Percentiles rank a stretch among this genome's conserved stretches.
Conservation (phyloP, 2,797 vertebrate species). For the Acipenser ruthenus region DNA sequence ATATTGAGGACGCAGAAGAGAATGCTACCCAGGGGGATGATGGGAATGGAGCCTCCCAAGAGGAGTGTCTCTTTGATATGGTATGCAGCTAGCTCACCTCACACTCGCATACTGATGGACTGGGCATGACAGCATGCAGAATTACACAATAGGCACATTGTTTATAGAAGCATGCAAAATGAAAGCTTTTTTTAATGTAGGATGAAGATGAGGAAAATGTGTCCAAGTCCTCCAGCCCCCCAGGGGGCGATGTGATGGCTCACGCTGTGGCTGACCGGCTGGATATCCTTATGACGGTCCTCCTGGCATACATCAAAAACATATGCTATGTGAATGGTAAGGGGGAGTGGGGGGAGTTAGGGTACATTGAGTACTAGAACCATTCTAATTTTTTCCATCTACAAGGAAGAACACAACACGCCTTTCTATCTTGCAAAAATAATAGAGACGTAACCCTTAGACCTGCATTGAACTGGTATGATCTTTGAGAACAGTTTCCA, state of each 20-base stretch:
- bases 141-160: neutral
- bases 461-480: too few relatives aligned
- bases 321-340: constrained; percentile 70
- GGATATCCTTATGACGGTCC: constrained; percentile 72
- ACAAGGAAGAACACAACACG: too few relatives aligned
- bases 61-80: constrained; percentile 85
- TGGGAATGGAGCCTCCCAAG: constrained; percentile 30
- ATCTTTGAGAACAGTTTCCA: too few relatives aligned
- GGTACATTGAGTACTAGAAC: neutral
- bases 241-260: constrained; percentile 44
- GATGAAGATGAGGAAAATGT: constrained; percentile 73
- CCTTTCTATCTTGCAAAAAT: too few relatives aligned
- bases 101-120: neutral
- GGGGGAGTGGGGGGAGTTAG: neutral
- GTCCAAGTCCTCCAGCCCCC: constrained; percentile 10
- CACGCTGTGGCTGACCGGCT: constrained; percentile 81
- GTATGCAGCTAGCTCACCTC: constrained; percentile 44
- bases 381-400: neutral
- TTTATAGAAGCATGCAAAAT: neutral
- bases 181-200: constrained; percentile 37
- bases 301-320: constrained; percentile 80
- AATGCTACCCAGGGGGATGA: constrained; percentile 28
- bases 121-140: too few relatives aligned
- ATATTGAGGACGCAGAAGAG: constrained; percentile 84
- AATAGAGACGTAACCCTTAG: too few relatives aligned